Percentiles rank a stretch among this genome's conserved stretches.
These are phyloP conservation scores for Gymnocypris eckloni DNA, from an alignment of 2,797 vertebrate genomes.

Conservation along the genomic window DNA sequence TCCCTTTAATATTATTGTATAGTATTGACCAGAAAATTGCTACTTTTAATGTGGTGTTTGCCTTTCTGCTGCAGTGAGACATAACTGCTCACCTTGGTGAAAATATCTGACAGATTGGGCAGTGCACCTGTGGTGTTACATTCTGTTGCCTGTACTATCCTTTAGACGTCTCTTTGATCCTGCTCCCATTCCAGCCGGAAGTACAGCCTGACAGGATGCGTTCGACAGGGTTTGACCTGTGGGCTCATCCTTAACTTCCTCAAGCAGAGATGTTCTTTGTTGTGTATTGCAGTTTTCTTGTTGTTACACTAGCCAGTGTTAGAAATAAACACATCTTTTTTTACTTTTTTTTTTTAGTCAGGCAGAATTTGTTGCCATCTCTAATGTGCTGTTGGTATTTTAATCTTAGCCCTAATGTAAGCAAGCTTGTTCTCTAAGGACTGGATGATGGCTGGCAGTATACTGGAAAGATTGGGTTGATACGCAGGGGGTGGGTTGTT, in stretches of 20 bases:
- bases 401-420: background rate
- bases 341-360: background rate
- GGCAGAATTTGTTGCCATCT: background rate
- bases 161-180: constrained; percentile 1
- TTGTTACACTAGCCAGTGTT: background rate
- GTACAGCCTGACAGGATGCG: background rate
- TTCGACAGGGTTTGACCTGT: background rate
- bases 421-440: background rate
- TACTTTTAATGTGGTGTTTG: background rate
- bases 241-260: background rate
- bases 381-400: background rate
- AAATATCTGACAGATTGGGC: constrained; percentile 18
- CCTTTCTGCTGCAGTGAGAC: background rate
- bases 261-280: background rate
- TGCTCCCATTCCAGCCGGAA: background rate
- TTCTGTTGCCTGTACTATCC: background rate
- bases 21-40: background rate
- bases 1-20: no score
- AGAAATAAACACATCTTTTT: background rate
- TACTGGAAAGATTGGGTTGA: background rate
- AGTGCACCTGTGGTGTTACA: background rate
- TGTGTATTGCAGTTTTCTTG: background rate
- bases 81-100: constrained; percentile 4
- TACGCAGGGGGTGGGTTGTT: background rate
- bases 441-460: no score